phyloP scores from a whole-genome alignment of 2,888 invertebrate species.

The Alviniconcha strummeri region DNA sequence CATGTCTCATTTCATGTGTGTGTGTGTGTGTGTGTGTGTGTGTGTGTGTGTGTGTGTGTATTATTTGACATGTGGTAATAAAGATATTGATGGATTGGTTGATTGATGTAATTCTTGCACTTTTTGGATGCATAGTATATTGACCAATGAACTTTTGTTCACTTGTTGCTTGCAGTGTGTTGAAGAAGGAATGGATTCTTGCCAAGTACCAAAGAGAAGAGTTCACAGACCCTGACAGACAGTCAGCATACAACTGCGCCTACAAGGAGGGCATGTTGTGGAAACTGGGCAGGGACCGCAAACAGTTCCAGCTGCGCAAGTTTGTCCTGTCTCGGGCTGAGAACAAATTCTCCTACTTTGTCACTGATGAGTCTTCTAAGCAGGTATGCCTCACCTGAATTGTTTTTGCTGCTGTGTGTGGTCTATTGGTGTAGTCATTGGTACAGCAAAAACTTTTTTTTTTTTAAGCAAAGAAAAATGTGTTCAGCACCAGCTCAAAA shows the following conservation, averaged over 20 bases:
- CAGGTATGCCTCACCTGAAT: conserved; percentile 33
- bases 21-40: conserved; percentile 10
- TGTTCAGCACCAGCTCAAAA: neutral
- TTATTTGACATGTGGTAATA: no score
- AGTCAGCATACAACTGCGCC: conserved; percentile 80
- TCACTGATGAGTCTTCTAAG: conserved; percentile 71
- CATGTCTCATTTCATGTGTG: neutral
- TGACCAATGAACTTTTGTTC: no score
- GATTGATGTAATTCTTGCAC: no score
- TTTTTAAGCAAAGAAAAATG: neutral
- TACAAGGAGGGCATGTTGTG: conserved; percentile 88
- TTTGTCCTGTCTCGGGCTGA: conserved; percentile 88
- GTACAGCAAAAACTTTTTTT: neutral
- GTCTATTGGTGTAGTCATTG: neutral
- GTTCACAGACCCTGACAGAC: conserved; percentile 87
- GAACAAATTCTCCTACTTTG: conserved; percentile 83
- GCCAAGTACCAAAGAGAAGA: conserved; percentile 93
- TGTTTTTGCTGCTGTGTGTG: neutral
- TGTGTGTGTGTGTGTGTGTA: conserved; percentile 2
- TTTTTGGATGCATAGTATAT: no score
- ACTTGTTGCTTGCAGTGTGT: conserved; percentile 78
- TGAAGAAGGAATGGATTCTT: conserved; percentile 92
- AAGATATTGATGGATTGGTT: no score
- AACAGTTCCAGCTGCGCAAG: conserved; percentile 86
- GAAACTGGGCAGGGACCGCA: conserved; percentile 92